These are phyloP conservation scores for Stomatorhinus ivindoensis DNA, from an alignment of 2,113 vertebrate genomes.

Conservation along the genomic window DNA sequence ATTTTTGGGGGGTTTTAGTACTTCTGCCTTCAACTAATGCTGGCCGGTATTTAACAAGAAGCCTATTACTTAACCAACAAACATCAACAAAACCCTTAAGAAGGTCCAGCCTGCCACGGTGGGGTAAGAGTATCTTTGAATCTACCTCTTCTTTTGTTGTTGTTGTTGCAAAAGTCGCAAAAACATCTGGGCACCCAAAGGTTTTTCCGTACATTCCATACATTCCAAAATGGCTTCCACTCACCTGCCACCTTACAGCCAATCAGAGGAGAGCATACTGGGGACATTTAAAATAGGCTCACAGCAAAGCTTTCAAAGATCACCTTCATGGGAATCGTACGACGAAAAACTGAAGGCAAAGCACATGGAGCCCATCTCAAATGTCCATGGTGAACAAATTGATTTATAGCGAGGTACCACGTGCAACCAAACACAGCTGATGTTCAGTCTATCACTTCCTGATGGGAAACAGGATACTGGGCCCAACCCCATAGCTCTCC, in stretches of 20 bases:
- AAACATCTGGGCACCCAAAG: background rate
- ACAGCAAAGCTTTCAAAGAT: background rate
- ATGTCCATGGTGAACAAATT: background rate
- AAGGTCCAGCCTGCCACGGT: background rate
- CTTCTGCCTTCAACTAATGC: background rate
- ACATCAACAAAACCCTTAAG: background rate
- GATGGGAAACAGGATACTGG: background rate
- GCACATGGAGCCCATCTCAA: background rate
- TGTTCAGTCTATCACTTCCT: background rate
- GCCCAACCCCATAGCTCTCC: background rate
- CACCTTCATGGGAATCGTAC: background rate
- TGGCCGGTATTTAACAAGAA: background rate
- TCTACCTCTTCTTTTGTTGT: background rate
- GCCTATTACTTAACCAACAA: background rate
- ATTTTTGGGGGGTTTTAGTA: background rate
- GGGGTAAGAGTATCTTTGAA: background rate
- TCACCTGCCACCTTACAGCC: background rate
- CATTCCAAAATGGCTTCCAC: background rate
- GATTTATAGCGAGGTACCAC: background rate
- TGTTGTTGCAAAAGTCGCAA: background rate
- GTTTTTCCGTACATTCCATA: background rate
- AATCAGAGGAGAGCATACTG: background rate
- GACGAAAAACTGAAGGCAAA: background rate
- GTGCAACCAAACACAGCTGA: background rate
- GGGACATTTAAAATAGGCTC: background rate